Percentiles rank a stretch among this genome's conserved stretches.
These are phyloP conservation scores for Heliconius aoede DNA, from an alignment of 2,888 invertebrate species.

Conservation along the genomic window DNA sequence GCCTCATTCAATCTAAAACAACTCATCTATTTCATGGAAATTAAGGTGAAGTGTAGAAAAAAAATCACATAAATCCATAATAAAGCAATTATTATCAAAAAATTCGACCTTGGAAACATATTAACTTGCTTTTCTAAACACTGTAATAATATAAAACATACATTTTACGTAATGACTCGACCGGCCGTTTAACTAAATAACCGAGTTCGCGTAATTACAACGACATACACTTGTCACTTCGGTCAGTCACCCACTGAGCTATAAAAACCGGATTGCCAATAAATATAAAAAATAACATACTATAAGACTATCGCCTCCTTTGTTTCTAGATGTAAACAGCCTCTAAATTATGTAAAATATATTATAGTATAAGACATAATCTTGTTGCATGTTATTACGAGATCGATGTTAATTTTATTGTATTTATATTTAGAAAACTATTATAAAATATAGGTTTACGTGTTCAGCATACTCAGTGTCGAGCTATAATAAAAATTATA, in stretches of 20 bases:
- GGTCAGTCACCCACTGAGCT: constrained; percentile 48
- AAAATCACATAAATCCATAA: background rate
- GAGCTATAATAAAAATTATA: background rate
- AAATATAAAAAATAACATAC: constrained; percentile 16
- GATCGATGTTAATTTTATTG: background rate
- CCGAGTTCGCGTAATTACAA: constrained; percentile 48
- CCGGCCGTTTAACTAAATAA: constrained; percentile 47
- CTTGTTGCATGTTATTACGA: constrained; percentile 22
- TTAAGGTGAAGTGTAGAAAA: background rate
- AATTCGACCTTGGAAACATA: constrained; percentile 17
- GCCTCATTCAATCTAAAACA: too few species aligned
- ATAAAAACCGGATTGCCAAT: constrained; percentile 39
- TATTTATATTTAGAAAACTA: background rate
- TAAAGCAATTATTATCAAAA: background rate
- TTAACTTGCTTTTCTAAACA: background rate
- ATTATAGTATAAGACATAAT: constrained; percentile 2
- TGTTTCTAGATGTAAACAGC: constrained; percentile 28
- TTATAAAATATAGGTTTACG: background rate
- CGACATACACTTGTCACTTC: constrained; percentile 43
- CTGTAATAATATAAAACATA: background rate
- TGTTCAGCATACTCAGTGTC: background rate
- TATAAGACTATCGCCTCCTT: constrained; percentile 29
- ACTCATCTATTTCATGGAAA: too few species aligned
- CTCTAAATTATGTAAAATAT: constrained; percentile 28
- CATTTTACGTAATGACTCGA: constrained; percentile 27